Evolutionary conservation across 2,113 vertebrate genomes (phyloP).

Genomic region (Malurus melanocephalus): DNA sequence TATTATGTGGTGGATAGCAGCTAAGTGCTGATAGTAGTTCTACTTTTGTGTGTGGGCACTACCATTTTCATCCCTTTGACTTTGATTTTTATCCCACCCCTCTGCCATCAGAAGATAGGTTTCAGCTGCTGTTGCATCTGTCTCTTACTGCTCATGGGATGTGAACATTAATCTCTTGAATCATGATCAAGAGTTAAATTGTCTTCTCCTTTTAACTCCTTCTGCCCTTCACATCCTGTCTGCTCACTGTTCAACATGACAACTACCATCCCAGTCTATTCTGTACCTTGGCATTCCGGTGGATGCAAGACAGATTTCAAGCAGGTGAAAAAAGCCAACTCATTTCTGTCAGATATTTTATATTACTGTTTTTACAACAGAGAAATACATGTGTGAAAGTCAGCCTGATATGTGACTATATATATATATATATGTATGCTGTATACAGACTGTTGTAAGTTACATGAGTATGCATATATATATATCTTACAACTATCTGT

Average conservation of each 20-base stretch:
- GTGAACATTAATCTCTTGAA: background rate
- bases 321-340: background rate
- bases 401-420: background rate
- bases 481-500: background rate
- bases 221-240: background rate
- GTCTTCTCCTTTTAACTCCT: background rate
- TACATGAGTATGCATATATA: background rate
- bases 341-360: background rate
- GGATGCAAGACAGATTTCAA: background rate
- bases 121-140: constrained; percentile 17
- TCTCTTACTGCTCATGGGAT: background rate
- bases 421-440: background rate
- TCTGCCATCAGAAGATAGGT: background rate
- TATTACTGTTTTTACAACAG: background rate
- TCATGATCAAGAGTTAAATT: background rate
- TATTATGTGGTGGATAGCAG: background rate
- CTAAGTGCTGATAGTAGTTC: background rate
- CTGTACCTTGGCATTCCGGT: background rate
- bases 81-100: background rate
- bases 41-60: background rate
- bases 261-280: background rate
- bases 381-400: background rate
- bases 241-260: background rate
- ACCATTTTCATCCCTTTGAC: background rate
- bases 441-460: background rate